Conservation (phyloP, 2,888 invertebrate genomes). For the Coronaproctus castanopsis region DNA sequence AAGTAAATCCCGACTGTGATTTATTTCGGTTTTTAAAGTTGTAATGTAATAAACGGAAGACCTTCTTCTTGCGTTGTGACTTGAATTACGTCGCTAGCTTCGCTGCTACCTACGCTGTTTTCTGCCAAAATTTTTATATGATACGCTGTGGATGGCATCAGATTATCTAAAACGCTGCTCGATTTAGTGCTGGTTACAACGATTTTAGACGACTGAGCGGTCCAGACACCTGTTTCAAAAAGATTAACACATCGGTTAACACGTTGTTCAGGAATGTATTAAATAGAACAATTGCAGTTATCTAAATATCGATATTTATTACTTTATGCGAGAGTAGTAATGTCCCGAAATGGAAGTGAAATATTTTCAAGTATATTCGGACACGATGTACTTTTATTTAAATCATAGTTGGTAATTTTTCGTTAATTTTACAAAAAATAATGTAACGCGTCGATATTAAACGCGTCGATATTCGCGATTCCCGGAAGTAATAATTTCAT, state of each 20-base stretch:
- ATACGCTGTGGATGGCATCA: conserved; percentile 70
- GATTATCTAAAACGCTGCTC: conserved; percentile 53
- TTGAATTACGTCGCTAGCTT: conserved; percentile 65
- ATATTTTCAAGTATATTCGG: neutral
- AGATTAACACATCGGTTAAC: neutral
- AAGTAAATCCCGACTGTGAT: too few species aligned
- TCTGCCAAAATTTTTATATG: conserved; percentile 74
- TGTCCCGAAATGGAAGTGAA: neutral
- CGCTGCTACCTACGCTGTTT: conserved; percentile 70
- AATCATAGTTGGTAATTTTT: neutral
- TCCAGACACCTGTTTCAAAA: conserved; percentile 54
- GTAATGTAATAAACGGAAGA: too few species aligned
- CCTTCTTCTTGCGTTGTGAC: conserved; percentile 69
- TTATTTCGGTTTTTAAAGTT: neutral
- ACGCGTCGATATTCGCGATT: too few species aligned
- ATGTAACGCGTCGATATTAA: too few species aligned
- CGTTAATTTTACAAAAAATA: too few species aligned
- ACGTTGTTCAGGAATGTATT: neutral
- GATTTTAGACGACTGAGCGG: conserved; percentile 57
- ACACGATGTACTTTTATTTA: neutral
- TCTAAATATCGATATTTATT: too few species aligned
- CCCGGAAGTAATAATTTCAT: too few species aligned
- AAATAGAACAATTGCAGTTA: too few species aligned
- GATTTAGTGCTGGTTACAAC: conserved; percentile 66
- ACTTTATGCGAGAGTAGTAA: too few species aligned